Conservation (phyloP, 2,113 vertebrate genomes). For the Scomber colias region DNA sequence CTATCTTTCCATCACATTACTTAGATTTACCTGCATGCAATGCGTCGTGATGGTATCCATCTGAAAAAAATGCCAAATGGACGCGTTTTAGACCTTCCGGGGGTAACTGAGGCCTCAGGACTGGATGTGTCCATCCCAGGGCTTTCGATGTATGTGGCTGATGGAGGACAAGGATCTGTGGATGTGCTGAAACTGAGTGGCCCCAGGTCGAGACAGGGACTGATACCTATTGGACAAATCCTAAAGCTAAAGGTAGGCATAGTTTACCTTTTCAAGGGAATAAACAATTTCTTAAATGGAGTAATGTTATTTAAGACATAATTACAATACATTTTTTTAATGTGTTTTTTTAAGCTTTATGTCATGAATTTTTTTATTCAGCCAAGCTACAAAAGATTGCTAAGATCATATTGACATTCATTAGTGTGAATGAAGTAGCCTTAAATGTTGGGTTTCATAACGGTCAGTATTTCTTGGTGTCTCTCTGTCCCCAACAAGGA, state of each 20-base stretch:
- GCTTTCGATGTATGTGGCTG: slow-evolving; percentile 86
- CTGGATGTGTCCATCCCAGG: slow-evolving; percentile 84
- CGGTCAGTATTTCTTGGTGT: too few relatives aligned
- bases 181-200: slow-evolving; percentile 82
- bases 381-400: not conserved
- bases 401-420: not conserved
- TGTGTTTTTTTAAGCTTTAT: not conserved
- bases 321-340: too few relatives aligned
- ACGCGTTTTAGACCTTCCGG: slow-evolving; percentile 78
- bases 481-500: slow-evolving; percentile 28
- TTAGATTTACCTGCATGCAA: slow-evolving; percentile 88
- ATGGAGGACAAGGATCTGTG: slow-evolving; percentile 80
- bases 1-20: not conserved
- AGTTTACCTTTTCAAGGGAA: not conserved
- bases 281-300: too few relatives aligned
- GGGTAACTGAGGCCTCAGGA: slow-evolving; percentile 72
- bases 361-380: not conserved
- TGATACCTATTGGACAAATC: slow-evolving; percentile 73
- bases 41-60: slow-evolving; percentile 60
- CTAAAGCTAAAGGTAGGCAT: slow-evolving; percentile 75
- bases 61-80: slow-evolving; percentile 81
- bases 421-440: not conserved
- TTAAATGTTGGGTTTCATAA: not conserved
- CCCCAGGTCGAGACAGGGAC: slow-evolving; percentile 63
- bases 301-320: too few relatives aligned